Evolutionary conservation across 2,797 vertebrate genomes (phyloP).

Genomic region (Propithecus deckenii): DNA sequence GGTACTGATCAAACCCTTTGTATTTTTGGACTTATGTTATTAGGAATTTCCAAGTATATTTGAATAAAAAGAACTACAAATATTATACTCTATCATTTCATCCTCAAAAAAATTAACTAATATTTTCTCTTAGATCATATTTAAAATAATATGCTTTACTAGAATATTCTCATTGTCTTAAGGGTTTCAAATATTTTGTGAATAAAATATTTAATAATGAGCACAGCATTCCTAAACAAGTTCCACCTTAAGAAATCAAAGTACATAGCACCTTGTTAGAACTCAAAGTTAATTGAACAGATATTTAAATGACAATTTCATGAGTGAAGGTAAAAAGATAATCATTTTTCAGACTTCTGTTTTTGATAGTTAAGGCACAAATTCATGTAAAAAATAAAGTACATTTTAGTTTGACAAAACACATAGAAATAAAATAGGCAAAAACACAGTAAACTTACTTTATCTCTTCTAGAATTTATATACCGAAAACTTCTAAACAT

Average conservation of each 20-base stretch:
- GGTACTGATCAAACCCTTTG: background rate
- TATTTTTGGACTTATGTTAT: background rate
- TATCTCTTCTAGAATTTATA: slow-evolving; percentile 11
- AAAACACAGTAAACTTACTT: background rate
- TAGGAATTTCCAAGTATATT: background rate
- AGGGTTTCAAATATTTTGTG: background rate
- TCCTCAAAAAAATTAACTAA: background rate
- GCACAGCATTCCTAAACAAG: background rate
- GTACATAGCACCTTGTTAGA: background rate
- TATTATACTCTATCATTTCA: background rate
- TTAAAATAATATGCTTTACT: background rate
- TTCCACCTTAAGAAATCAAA: background rate
- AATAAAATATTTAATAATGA: background rate
- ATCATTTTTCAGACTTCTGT: background rate
- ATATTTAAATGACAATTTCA: background rate
- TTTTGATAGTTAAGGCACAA: background rate
- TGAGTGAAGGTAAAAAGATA: background rate
- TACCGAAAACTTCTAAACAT: background rate
- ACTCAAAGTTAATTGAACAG: background rate
- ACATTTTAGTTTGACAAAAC: background rate
- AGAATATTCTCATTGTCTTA: background rate
- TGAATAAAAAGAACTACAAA: background rate
- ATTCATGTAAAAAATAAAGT: background rate
- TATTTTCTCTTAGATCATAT: background rate
- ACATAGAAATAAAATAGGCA: background rate